A percentile compares a stretch with the other conserved stretches of the same genome.
Conservation (phyloP, 2,113 vertebrate species). For the Misgurnus anguillicaudatus region DNA sequence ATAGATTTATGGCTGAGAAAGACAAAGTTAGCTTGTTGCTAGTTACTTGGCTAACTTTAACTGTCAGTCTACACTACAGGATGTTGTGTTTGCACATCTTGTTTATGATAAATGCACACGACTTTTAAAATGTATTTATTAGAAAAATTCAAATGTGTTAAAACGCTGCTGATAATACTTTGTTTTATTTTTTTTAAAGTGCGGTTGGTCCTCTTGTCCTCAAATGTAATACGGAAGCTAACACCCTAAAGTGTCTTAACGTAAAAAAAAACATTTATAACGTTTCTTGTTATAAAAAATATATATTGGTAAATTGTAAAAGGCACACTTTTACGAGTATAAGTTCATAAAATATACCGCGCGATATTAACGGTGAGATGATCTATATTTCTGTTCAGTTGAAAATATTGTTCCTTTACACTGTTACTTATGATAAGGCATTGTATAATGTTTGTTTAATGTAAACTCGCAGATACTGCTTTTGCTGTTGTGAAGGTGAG, state of each 20-base stretch:
- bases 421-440: background rate
- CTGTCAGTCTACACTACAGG: background rate
- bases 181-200: background rate
- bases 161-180: background rate
- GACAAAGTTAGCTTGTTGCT: background rate
- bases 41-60: background rate
- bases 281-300: background rate
- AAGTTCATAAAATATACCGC: background rate
- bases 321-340: background rate
- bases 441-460: background rate
- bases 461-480: background rate
- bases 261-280: too few species aligned
- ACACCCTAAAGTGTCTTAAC: background rate
- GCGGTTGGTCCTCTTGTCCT: background rate
- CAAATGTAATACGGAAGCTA: background rate
- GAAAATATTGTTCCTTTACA: background rate
- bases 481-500: conserved; percentile 5
- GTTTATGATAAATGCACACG: background rate
- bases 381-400: too few species aligned
- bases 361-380: background rate
- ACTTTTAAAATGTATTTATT: background rate
- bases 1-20: background rate
- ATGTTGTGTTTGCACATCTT: background rate
- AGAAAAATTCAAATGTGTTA: background rate
- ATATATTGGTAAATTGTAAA: background rate